Base-by-base conservation (phyloP, 1,140 invertebrate species). In the Drosophila setifemur region DNA sequence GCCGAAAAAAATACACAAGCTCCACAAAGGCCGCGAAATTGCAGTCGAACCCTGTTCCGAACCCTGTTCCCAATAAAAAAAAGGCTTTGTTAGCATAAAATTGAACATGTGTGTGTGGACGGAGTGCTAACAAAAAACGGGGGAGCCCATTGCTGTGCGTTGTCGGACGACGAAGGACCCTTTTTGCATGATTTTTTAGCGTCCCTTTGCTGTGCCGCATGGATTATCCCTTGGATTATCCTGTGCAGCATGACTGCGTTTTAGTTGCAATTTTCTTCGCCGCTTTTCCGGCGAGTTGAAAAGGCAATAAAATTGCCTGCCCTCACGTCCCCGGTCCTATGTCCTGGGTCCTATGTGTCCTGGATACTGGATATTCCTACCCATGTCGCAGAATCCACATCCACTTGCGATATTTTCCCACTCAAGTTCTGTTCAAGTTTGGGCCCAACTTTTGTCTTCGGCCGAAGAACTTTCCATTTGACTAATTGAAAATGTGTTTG, bases 221-320 rank as follows among this genome's bases (percentile, higher is more conserved):
- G 67, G 60, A 81, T 81, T 86, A 86, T 85, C 75, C 75, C 19
- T 49, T 37, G 79, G 81, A 86, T 85, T 86, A 85, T 81, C 48
- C 81, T 75, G 66, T 60, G 75, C 81, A 76, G 75, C 81, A 61
- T 86, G 75, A 75, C 55, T 85, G 81, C 72, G 42, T 81, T 85
- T 85, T 86, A 76, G 81, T 81, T 81, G 67, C 67, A 86, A 47
- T 64, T 78, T n/a, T 70, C 78, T 69, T 81, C 12, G 25, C 23
- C 42, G 60, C 21, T 37, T 25, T 28, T 19, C 52, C 26, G 25
- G 52, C 21, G 6, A 66, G 58, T 49, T 64, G 58, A 64, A 66
- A 64, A 64, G 57, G 61, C 61, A 66, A 66, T 66, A 64, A 66
- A 64, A 49, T 49, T 42, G 52, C 23, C 26, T 44, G 21, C 37